phyloP scores from a whole-genome alignment of 1,140 invertebrate genomes.

The Meloidogyne chitwoodi region DNA sequence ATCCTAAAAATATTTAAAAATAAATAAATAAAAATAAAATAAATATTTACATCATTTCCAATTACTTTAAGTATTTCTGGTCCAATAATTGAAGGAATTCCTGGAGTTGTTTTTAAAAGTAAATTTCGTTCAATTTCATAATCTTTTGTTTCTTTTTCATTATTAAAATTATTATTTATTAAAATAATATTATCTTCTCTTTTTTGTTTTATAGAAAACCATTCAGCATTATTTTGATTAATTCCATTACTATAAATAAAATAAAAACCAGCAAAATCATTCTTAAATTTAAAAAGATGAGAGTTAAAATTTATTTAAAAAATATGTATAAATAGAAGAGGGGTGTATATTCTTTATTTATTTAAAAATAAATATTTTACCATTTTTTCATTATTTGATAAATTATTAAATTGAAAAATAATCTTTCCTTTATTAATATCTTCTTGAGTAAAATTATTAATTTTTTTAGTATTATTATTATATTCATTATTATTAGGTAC shows the following conservation, averaged over 20 bases:
- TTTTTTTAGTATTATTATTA: not conserved
- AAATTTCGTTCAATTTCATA: conserved; percentile 47
- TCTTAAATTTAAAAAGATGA: too few relatives aligned
- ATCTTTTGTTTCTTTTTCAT: not conserved
- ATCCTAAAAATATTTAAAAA: not conserved
- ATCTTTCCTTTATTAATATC: conserved; percentile 44
- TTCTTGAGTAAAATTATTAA: conserved; percentile 48
- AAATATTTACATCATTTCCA: not conserved
- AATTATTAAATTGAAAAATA: conserved; percentile 30
- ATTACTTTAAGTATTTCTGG: conserved; percentile 39
- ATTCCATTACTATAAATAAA: conserved; percentile 55
- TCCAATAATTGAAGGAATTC: conserved; percentile 41
- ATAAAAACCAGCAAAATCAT: conserved; percentile 42
- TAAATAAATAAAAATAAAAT: not conserved
- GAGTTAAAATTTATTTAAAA: not conserved
- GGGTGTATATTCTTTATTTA: too few relatives aligned
- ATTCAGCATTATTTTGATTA: conserved; percentile 50
- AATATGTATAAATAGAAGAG: too few relatives aligned
- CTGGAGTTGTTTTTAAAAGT: conserved; percentile 46
- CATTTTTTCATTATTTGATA: conserved; percentile 12
- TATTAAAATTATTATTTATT: not conserved
- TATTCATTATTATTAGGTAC: not conserved
- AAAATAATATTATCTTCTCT: not conserved
- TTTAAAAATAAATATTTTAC: too few relatives aligned
- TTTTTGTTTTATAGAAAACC: conserved; percentile 33